phyloP scores from a whole-genome alignment of 1,140 invertebrate species.

The Agraylea sexmaculata region DNA sequence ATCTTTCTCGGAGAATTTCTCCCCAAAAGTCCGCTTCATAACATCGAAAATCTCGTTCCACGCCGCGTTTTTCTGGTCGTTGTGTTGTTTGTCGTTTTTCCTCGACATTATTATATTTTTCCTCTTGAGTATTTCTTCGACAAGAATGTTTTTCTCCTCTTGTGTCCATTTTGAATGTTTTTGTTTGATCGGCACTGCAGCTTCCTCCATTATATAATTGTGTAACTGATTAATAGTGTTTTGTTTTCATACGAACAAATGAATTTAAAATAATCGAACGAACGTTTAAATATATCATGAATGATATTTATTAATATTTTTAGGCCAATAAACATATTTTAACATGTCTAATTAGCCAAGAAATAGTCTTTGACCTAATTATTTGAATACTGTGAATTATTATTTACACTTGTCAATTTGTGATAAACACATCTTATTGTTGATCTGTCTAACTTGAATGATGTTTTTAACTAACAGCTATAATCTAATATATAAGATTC shows the following conservation, averaged over 20 bases:
- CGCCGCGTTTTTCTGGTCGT: conserved; percentile 30
- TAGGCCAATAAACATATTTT: not conserved
- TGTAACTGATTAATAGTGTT: not conserved
- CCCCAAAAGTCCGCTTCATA: conserved; percentile 28
- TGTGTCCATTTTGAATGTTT: conserved; percentile 34
- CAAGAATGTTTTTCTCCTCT: conserved; percentile 32
- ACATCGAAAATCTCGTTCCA: conserved; percentile 34
- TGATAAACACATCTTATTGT: too few relatives aligned
- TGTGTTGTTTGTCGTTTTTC: conserved; percentile 30
- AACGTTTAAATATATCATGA: not conserved
- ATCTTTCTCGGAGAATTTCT: conserved; percentile 29
- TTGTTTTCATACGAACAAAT: not conserved
- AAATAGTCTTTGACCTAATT: not conserved
- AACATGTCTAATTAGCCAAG: not conserved
- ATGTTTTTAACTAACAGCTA: too few relatives aligned
- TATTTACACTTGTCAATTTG: too few relatives aligned
- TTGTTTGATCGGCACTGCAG: not conserved
- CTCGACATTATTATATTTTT: conserved; percentile 30
- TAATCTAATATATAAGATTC: too few relatives aligned
- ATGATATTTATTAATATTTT: not conserved
- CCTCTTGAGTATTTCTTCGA: conserved; percentile 32
- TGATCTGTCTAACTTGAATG: too few relatives aligned
- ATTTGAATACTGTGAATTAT: too few relatives aligned
- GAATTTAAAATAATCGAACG: not conserved
- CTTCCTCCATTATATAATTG: not conserved